Evolutionary conservation across 2,888 invertebrate species (phyloP), one percentile per base, ranked within the genome.

Genomic region (Plebejus melissa): DNA sequence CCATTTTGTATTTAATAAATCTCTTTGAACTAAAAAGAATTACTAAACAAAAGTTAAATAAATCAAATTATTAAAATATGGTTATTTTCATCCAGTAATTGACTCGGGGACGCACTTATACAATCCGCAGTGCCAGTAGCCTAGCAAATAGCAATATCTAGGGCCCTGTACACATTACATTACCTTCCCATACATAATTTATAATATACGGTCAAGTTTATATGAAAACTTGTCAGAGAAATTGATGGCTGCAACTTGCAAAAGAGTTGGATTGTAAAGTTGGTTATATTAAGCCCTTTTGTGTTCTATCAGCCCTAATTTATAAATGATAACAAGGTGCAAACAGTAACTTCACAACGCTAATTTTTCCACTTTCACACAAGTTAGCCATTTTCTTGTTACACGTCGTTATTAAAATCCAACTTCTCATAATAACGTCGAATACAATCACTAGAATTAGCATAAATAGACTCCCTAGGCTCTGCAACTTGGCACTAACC

Each of bases 401-500:
- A 46, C 22, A 69, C 32, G 54, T 75, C 57, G 57, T 75, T 22
- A 75, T 70, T 75, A 57, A 57, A 69, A 70, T 69, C 38, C 70
- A 57, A 75, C 75, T 75, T 70, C 75, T 75, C 70, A 75, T 69
- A 75, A 75, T 75, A 70, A 75, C 69, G 70, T 70, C 69, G 57
- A 75, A 75, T 57, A 75, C 75, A 75, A 75, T 75, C 75, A 75
- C 75, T 75, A 58, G 28, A 54, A 75, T 75, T 70, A 75, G 69
- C 75, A 75, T 75, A 75, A 77, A 77, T 77, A 79, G 71, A 69
- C 78, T 75, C 75, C 75, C 69, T 57, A 74, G 76, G 58, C 70
- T 74, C 32, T 74, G 57, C 72, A 75, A 75, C 75, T 75, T 70
- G 11, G 9, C 71, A 28, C 28, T 74, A 78, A 78, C 77, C 74